Base-by-base conservation (phyloP, 2,797 vertebrate genomes). In the Dendrocincla tyrannina region DNA sequence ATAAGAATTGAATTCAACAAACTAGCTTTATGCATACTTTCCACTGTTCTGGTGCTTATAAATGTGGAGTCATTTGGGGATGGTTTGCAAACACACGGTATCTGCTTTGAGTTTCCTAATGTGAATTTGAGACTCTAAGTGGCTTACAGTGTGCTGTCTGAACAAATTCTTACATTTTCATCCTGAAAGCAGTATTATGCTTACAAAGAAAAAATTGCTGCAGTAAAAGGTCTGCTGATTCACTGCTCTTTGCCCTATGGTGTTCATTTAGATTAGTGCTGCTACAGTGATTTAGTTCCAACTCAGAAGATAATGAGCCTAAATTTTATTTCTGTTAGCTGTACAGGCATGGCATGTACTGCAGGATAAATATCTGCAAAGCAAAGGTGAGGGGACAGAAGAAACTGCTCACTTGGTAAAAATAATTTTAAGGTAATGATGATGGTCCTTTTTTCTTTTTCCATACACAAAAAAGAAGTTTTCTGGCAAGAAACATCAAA, bases 331-430 rank as follows among this genome's bases (percentile, higher is more conserved):
- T 94, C 88, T 98, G 68, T 95, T 96, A 95, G 88, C 47, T 97
- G 91, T 93, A 33, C 96, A 98, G 97, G 89, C 84, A 96, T 74
- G 97, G 89, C 84, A 96, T 74, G 67, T 97, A 89, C 96, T 97
- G 74, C 95, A 98, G 94, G 93, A 97, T 95, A 98, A 98, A 93
- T 97, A 97, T 88, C 96, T 98, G 80, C 92, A 96, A 97, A 97
- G 98, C 73, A 98, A 98, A 98, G 88, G 49, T 78, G 42, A 88
- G 11, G 7, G 4, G 28, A 97, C 72, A 97, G 98, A 98, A 96
- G 97, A 98, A 96, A 94, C 84, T 91, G 86, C 91, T 96, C 89
- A 95, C 85, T 89, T 97, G 69, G 16, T 64, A 80, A 88, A 80
- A 92, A 49, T 35, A 16, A 53, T 64, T 69, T 92, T 70, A 67